A percentile compares a stretch with the other conserved stretches of the same genome.
Evolutionary conservation across 2,113 vertebrate species (phyloP).

Genomic region (Syrrhaptes paradoxus): DNA sequence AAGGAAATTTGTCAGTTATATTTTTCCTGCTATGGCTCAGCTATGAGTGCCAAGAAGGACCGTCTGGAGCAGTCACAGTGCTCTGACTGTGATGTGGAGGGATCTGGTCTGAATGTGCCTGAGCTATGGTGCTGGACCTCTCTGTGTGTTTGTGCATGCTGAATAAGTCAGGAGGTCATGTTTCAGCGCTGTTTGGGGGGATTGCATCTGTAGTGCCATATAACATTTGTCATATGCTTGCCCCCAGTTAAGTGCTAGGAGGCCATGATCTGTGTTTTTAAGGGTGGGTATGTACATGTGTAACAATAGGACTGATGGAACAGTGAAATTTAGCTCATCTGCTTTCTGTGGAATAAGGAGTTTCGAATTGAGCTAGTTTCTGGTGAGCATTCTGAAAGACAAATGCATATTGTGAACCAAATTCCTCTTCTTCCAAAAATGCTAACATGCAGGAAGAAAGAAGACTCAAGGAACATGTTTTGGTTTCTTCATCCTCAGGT

Average conservation of each 20-base stretch:
- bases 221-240: fast-evolving
- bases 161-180: background rate
- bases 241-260: background rate
- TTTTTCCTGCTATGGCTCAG: background rate
- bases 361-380: background rate
- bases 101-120: background rate
- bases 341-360: background rate
- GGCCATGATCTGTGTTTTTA: background rate
- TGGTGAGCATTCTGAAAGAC: background rate
- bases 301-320: background rate
- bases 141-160: background rate
- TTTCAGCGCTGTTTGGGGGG: background rate
- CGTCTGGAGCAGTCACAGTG: background rate
- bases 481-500: background rate
- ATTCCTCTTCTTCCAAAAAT: background rate
- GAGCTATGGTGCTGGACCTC: background rate
- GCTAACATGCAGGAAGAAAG: background rate
- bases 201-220: background rate
- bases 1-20: background rate
- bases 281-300: background rate
- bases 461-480: background rate
- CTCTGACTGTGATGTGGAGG: background rate
- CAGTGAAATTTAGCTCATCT: background rate
- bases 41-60: background rate
- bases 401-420: background rate